Percentiles rank a stretch among this genome's conserved stretches.
These are phyloP conservation scores for Beris chalybata DNA, from an alignment of 2,888 invertebrate genomes.

Conservation along the genomic window DNA sequence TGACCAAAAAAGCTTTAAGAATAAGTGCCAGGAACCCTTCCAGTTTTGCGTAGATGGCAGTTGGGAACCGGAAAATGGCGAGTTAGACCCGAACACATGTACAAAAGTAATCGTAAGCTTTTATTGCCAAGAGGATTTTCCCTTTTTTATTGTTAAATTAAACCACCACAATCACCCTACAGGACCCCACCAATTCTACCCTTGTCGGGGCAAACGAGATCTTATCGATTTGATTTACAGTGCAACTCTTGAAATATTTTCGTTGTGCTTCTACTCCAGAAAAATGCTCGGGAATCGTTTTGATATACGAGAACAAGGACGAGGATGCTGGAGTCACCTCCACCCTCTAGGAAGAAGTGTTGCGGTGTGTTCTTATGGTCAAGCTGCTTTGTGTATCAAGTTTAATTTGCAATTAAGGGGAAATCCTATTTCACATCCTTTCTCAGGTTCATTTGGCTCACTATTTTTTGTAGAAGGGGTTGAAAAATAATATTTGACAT, in stretches of 20 bases:
- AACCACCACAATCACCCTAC: not conserved
- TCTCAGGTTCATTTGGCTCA: too few species aligned
- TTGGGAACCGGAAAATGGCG: not conserved
- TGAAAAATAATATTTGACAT: too few species aligned
- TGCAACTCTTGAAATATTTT: constrained; percentile 29
- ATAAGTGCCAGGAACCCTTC: not conserved
- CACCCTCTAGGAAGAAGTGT: not conserved
- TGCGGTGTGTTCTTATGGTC: not conserved
- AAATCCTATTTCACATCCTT: not conserved
- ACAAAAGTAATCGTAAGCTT: constrained; percentile 16
- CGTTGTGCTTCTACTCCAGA: constrained; percentile 13
- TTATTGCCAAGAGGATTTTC: constrained; percentile 12
- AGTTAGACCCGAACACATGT: constrained; percentile 2
- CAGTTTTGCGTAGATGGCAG: constrained; percentile 7
- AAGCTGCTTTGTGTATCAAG: not conserved
- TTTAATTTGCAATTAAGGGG: constrained; percentile 16
- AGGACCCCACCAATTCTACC: not conserved
- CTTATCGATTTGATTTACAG: constrained; percentile 32
- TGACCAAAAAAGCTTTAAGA: not conserved
- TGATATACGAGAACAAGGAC: constrained; percentile 3
- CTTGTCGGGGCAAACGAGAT: constrained; percentile 18
- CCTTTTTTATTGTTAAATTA: constrained; percentile 12
- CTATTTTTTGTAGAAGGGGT: too few species aligned
- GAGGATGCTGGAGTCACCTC: not conserved
- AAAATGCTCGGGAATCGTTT: constrained; percentile 5